Conservation (phyloP, 92 coral and sea anemone species). For the Actinernus sp. region DNA sequence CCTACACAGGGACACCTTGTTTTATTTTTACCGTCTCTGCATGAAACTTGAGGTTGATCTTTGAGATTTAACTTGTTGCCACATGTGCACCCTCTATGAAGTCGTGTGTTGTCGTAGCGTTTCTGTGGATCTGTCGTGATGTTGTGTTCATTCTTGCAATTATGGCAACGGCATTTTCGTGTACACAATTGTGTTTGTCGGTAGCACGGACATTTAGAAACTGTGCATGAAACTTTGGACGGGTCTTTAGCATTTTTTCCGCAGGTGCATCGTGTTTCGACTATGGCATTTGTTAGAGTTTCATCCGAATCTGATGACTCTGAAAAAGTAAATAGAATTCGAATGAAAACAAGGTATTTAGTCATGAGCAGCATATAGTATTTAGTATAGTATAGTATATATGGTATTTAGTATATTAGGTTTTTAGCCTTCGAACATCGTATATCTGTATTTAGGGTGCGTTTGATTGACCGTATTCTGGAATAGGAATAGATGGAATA, state of each 20-base stretch:
- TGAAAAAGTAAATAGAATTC: too few species aligned
- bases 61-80: too few species aligned
- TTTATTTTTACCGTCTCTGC: slow-evolving; percentile 38
- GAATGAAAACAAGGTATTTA: too few species aligned
- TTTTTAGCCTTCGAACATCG: too few species aligned
- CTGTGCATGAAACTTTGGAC: slow-evolving; percentile 3
- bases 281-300: too few species aligned
- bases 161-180: slow-evolving; percentile 28
- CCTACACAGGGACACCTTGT: slow-evolving; percentile 48
- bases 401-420: too few species aligned
- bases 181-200: slow-evolving; percentile 17
- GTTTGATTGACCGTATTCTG: too few species aligned
- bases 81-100: slow-evolving; percentile 7
- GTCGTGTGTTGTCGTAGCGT: background rate
- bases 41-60: slow-evolving; percentile 20
- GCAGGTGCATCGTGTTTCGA: slow-evolving; percentile 10
- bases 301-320: too few species aligned
- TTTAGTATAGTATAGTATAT: too few species aligned
- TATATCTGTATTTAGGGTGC: too few species aligned
- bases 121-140: slow-evolving; percentile 1
- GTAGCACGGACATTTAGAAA: slow-evolving; percentile 29
- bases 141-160: slow-evolving; percentile 6
- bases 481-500: too few species aligned
- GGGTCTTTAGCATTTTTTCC: slow-evolving; percentile 31
- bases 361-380: too few species aligned